These are phyloP conservation scores for Aspidiotus rigidus DNA, from an alignment of 2,888 invertebrate species.

Conservation along the genomic window DNA sequence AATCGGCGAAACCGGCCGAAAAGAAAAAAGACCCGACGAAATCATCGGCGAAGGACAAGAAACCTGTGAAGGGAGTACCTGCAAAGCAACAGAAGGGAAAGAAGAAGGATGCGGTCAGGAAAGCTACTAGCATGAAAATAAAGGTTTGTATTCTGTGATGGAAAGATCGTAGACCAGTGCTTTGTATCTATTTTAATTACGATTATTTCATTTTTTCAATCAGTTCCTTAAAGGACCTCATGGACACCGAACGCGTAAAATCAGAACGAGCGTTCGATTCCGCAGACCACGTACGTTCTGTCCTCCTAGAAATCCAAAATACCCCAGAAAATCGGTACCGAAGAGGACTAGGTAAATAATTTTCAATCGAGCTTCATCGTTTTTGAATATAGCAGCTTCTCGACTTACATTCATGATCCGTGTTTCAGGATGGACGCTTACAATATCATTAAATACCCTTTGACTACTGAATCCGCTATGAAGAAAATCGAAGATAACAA, in stretches of 20 bases:
- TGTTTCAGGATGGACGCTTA: slow-evolving; percentile 82
- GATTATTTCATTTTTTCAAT: no score
- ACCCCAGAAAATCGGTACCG: slow-evolving; percentile 88
- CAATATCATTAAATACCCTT: slow-evolving; percentile 93
- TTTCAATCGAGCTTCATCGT: no score
- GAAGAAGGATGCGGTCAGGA: neutral
- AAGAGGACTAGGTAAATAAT: slow-evolving; percentile 70
- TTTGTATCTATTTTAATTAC: no score
- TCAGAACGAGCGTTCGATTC: slow-evolving; percentile 93
- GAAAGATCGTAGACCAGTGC: no score
- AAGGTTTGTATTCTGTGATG: neutral
- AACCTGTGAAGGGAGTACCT: neutral
- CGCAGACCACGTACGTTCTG: slow-evolving; percentile 86
- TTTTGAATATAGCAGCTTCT: no score
- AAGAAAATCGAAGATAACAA: slow-evolving; percentile 99
- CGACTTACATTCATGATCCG: no score
- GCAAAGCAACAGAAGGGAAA: neutral
- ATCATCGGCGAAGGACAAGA: neutral
- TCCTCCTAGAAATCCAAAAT: slow-evolving; percentile 85
- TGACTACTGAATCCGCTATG: slow-evolving; percentile 99
- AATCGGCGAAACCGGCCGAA: neutral
- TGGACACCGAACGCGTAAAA: slow-evolving; percentile 78
- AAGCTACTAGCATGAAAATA: neutral
- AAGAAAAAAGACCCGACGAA: neutral
- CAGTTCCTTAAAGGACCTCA: slow-evolving; percentile 84